Evolutionary conservation across 37 sponge, comb jelly and placozoan genomes (phyloP).

Genomic region (Diacarnus erythraeanus): DNA sequence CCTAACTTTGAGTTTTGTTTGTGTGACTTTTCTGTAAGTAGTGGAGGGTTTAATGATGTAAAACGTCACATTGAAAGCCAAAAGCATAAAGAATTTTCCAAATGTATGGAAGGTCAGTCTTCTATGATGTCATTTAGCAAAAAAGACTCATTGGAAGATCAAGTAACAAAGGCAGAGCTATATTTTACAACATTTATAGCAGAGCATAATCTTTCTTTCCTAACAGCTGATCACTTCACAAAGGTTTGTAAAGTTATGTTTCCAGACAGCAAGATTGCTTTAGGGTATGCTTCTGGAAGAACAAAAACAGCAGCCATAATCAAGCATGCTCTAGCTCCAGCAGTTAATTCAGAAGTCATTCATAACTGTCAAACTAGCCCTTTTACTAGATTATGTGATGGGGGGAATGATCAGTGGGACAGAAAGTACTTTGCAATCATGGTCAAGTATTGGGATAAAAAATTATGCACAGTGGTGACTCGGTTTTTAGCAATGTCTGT

Average conservation of each 20-base stretch:
- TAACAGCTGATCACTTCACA: constrained; percentile 36
- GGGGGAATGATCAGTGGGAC: constrained; percentile 33
- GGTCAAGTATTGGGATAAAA: constrained; percentile 49
- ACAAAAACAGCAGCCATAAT: constrained; percentile 43
- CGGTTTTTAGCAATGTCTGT: constrained; percentile 51
- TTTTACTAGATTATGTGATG: constrained; percentile 48
- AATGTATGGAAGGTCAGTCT: neutral
- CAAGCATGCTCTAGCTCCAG: constrained; percentile 29
- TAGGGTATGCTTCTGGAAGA: constrained; percentile 24
- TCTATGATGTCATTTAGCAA: neutral
- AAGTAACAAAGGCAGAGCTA: constrained; percentile 38
- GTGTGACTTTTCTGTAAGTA: constrained; percentile 27
- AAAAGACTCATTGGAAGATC: neutral
- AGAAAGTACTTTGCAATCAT: constrained; percentile 45
- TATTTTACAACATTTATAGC: constrained; percentile 30
- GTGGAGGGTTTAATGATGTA: constrained; percentile 52
- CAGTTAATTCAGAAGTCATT: constrained; percentile 15
- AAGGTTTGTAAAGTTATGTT: constrained; percentile 48
- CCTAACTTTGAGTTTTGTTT: constrained; percentile 17
- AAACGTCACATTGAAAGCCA: constrained; percentile 40
- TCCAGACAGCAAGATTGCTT: constrained; percentile 49
- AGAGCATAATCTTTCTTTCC: constrained; percentile 45
- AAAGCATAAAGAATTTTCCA: constrained; percentile 35
- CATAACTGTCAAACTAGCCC: constrained; percentile 4
- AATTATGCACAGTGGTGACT: constrained; percentile 1